A percentile compares a stretch with the other conserved stretches of the same genome.
Conservation (phyloP, 2,888 invertebrate genomes). For the Ophion costatus region DNA sequence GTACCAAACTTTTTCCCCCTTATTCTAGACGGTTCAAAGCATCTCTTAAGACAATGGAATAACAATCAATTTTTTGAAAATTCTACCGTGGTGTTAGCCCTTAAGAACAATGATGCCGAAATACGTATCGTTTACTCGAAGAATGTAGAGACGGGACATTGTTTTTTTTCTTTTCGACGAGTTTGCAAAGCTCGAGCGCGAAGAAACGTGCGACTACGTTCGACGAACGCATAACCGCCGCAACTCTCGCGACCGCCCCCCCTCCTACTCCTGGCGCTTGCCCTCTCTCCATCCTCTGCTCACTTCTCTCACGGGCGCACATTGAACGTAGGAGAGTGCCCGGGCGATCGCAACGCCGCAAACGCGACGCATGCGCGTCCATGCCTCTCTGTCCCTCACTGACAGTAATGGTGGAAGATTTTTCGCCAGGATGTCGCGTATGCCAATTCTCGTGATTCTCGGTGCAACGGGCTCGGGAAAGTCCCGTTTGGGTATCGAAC, state of each 20-base stretch:
- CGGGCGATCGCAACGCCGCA: slow-evolving; percentile 48
- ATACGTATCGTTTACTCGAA: no score
- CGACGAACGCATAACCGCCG: no score
- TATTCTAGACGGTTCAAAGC: no score
- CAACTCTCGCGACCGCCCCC: background rate
- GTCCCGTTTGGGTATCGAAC: slow-evolving; percentile 96
- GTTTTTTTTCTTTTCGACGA: no score
- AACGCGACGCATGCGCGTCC: slow-evolving; percentile 65
- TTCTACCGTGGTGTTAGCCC: no score
- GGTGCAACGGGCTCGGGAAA: slow-evolving; percentile 99
- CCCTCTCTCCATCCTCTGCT: background rate
- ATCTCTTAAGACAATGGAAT: no score
- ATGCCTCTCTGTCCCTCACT: slow-evolving; percentile 8
- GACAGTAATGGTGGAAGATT: slow-evolving; percentile 63
- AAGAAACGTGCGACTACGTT: no score
- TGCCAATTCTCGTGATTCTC: slow-evolving; percentile 94
- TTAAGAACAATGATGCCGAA: no score
- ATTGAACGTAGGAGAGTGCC: slow-evolving; percentile 18
- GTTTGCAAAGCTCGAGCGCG: no score
- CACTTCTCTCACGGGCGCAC: background rate
- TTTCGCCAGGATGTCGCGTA: slow-evolving; percentile 81
- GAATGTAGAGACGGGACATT: no score
- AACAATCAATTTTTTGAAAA: no score
- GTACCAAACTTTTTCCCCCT: no score
- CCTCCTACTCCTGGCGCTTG: background rate